phyloP scores from a whole-genome alignment of 1,140 invertebrate genomes.

The Micrasema longulum region DNA sequence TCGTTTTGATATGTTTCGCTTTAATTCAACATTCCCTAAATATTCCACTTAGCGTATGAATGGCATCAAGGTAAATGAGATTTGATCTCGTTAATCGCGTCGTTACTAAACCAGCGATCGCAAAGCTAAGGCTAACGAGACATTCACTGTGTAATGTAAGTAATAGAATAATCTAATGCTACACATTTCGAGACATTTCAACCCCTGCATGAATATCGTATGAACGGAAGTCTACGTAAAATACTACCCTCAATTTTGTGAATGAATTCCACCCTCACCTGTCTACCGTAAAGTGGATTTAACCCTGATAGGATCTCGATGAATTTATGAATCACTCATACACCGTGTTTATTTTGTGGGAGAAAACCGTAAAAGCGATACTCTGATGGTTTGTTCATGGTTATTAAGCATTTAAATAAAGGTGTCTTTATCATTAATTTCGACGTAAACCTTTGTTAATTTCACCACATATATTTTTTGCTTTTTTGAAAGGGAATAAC shows the following conservation, averaged over 20 bases:
- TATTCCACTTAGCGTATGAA: constrained; percentile 28
- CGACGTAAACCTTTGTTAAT: no score
- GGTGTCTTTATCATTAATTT: no score
- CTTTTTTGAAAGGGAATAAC: no score
- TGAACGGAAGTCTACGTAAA: constrained; percentile 41
- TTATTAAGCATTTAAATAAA: no score
- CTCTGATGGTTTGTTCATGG: no score
- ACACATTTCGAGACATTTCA: constrained; percentile 46
- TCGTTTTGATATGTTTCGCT: no score
- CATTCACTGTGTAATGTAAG: constrained; percentile 51
- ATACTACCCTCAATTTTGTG: constrained; percentile 47
- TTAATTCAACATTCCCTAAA: no score
- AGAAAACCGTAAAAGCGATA: background rate
- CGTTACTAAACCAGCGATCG: constrained; percentile 47
- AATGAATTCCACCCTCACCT: constrained; percentile 52
- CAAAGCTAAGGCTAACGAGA: constrained; percentile 51
- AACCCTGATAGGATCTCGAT: constrained; percentile 10
- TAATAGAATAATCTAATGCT: constrained; percentile 55
- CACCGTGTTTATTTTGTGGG: background rate
- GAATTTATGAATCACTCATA: constrained; percentile 30
- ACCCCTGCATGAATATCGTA: constrained; percentile 46
- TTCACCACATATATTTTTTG: no score
- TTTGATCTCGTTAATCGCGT: constrained; percentile 49
- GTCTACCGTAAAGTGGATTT: constrained; percentile 42
- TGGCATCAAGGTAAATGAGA: constrained; percentile 46